Evolutionary conservation across 2,888 invertebrate species (phyloP), one percentile per base, ranked within the genome.

Genomic region (Calephelis perditalis): DNA sequence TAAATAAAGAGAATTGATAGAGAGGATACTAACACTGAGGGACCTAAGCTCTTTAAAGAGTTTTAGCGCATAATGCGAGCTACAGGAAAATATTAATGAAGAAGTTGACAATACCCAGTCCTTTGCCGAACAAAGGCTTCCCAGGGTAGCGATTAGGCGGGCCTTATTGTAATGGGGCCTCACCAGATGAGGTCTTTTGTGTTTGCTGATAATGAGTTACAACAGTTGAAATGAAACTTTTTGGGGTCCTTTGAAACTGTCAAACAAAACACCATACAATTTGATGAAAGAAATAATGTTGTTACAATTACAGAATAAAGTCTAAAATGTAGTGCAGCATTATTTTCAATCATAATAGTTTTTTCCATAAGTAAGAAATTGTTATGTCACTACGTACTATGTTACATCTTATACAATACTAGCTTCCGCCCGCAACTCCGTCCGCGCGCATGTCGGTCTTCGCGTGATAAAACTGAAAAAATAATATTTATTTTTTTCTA

Each of bases 61-160:
- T 64, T 67, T 67, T 65, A 65, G 65, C 63, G 65, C 62, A 65
- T 67, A 67, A 68, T 65, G 57, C 63, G 62, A 65, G 68, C 64
- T 62, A 69, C 67, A 71, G 68, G 75, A 74, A 78, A 79, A 79
- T 81, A 82, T 84, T 83, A 85, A 84, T 82, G 82, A 82, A 81
- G 82, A 81, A 82, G 84, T 82, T 78, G 76, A 83, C 82, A 82
- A 76, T 79, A 74, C 71, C 70, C 69, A 79, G 76, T 79, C 77
- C 79, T 77, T 79, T 76, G 73, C 72, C 65, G 77, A 80, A 84
- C 83, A 83, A 84, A 76, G 75, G 68, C 66, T 70, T 71, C 70
- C 67, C 69, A 70, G 70, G 67, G 73, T 63, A 67, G 69, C 71
- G 77, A 78, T 78, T 77, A 75, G 72, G 70, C 67, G 55, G 63